Base-by-base conservation (phyloP, 2,888 invertebrate species). In the Nysson spinosus region DNA sequence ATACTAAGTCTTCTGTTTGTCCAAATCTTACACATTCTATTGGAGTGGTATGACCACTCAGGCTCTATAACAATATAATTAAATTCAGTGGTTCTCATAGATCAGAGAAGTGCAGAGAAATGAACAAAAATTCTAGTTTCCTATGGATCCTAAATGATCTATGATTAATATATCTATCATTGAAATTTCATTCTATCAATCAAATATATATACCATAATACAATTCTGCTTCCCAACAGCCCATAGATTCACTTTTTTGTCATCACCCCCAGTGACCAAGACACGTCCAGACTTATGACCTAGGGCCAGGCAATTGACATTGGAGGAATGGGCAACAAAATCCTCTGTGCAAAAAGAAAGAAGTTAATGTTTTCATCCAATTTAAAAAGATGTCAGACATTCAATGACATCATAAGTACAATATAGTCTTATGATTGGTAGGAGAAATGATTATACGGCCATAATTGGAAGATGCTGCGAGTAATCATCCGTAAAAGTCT, bases 201-300 rank as follows among this genome's bases (percentile, higher is more conserved):
- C 1, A 2, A 19, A n/a, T 9, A 17, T 51, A 88, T 89, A 87
- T 88, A 96, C 96, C 97, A 98, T 95, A 83, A 98, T 95, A 89
- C 97, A 97, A 87, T 95, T 96, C 81, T 95, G 94, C 85, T 97
- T 95, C 30, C 97, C 98, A 70, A 98, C 95, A 9, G 97, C 96
- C 98, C 98, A 98, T 74, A 98, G 89, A 88, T 98, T 98, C 49
- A 98, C 97, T 89, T 97, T 97, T 87, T 96, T 95, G 89, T 98
- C 98, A 87, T 97, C 97, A 63, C 98, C 98, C 55, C 98, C 98
- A 63, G 96, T 96, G 32, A 95, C 96, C 87, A 97, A 91, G 49
- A 97, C 96, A 83, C 95, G 92, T 73, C 96, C 96, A 47, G 96
- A 96, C 87, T 96, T 96, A 88, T 95, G 95, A 61, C 96, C 96